Conservation (phyloP, 1,140 invertebrate species). For the Coenobita brevimanus region DNA sequence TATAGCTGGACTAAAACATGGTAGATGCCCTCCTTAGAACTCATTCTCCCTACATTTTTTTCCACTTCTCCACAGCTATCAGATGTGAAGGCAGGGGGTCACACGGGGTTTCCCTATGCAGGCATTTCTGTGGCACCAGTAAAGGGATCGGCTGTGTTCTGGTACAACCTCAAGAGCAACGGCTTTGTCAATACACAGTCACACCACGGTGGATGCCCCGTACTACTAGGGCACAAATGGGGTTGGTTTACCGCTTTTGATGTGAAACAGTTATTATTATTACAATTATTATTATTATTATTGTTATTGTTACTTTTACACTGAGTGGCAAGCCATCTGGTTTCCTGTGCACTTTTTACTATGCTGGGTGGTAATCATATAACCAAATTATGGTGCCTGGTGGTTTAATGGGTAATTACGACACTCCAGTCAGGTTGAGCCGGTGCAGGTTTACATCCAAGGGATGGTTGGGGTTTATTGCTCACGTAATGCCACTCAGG, state of each 20-base stretch:
- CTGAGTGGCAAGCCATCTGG: background rate
- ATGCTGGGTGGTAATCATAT: background rate
- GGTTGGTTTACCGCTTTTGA: background rate
- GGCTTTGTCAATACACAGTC: constrained; percentile 71
- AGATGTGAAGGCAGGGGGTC: constrained; percentile 73
- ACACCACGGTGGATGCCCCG: constrained; percentile 73
- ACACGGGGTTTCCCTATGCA: constrained; percentile 70
- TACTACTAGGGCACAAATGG: constrained; percentile 73
- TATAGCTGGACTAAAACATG: too few relatives aligned
- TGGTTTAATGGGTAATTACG: too few relatives aligned
- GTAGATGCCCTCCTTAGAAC: too few relatives aligned
- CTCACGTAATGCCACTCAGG: too few relatives aligned
- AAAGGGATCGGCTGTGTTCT: constrained; percentile 71
- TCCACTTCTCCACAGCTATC: constrained; percentile 71
- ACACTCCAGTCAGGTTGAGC: too few relatives aligned
- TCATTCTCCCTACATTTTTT: background rate
- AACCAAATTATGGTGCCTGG: background rate
- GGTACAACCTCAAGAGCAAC: constrained; percentile 72
- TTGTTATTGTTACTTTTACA: too few relatives aligned
- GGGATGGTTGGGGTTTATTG: too few relatives aligned
- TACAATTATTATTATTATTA: too few relatives aligned
- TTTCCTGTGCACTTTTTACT: background rate
- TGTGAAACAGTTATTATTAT: too few relatives aligned
- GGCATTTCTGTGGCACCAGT: constrained; percentile 57
- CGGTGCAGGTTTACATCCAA: too few relatives aligned